phyloP scores from a whole-genome alignment of 2,888 invertebrate species.

The Philereme transversata region DNA sequence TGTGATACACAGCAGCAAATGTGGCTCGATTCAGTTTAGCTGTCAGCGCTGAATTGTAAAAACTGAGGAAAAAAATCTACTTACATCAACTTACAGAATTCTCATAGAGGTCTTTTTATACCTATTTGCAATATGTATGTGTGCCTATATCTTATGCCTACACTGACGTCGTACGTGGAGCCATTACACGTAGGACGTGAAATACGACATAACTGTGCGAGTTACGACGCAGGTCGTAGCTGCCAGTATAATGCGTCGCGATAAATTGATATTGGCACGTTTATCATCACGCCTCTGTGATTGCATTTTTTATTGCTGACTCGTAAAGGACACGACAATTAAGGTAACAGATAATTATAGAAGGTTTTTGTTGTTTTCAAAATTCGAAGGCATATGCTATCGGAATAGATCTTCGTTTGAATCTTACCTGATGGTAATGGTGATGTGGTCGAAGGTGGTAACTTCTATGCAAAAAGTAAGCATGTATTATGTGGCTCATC shows the following conservation, averaged over 20 bases:
- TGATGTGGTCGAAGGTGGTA: no score
- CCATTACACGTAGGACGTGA: slow-evolving; percentile 69
- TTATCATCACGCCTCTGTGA: slow-evolving; percentile 66
- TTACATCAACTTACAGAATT: no score
- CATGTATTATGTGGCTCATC: no score
- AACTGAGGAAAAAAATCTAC: no score
- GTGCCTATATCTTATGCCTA: slow-evolving; percentile 40
- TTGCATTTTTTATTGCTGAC: slow-evolving; percentile 62
- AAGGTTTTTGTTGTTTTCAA: no score
- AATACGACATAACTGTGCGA: slow-evolving; percentile 70
- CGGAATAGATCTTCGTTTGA: no score
- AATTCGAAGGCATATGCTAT: no score
- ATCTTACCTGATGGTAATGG: no score
- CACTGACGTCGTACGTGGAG: slow-evolving; percentile 55
- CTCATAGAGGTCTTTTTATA: not conserved
- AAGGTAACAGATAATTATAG: not conserved
- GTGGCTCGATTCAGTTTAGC: no score
- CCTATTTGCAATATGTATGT: not conserved
- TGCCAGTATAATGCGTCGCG: slow-evolving; percentile 65
- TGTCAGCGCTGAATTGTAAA: no score
- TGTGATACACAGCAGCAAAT: no score
- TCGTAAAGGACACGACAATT: slow-evolving; percentile 25
- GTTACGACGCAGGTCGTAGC: slow-evolving; percentile 64
- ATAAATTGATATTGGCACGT: slow-evolving; percentile 73
- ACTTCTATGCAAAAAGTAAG: no score